Percentiles rank a stretch among this genome's conserved stretches.
Evolutionary conservation across 37 sponge, comb jelly and placozoan genomes (phyloP).

Genomic region (Oopsacas minuta): DNA sequence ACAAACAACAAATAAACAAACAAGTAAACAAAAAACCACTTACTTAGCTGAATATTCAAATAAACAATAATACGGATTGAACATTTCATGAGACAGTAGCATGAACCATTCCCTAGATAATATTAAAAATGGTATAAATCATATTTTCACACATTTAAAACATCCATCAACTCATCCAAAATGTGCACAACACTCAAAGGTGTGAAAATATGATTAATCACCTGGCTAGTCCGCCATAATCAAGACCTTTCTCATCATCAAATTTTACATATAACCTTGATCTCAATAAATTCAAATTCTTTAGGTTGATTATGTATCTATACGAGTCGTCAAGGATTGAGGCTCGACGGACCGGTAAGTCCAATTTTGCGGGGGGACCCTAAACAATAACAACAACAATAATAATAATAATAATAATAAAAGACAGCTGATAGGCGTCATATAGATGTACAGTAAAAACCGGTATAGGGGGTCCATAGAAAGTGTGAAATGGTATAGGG

Average conservation of each 20-base stretch:
- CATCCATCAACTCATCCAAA: too few species aligned
- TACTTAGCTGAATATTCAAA: conserved; percentile 94
- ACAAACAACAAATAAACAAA: too few species aligned
- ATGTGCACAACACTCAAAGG: too few species aligned
- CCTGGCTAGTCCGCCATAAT: conserved; percentile 96
- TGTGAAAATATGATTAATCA: not conserved
- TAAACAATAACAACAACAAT: not conserved
- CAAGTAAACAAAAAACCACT: not conserved
- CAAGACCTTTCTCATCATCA: conserved; percentile 80
- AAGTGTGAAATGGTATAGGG: too few species aligned
- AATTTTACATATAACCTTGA: conserved; percentile 77
- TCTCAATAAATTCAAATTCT: conserved; percentile 41
- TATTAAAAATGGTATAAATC: not conserved
- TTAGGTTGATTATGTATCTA: conserved; percentile 46
- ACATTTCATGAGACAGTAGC: conserved; percentile 87
- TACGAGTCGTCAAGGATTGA: conserved; percentile 70
- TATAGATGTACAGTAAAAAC: too few species aligned
- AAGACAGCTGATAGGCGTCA: too few species aligned
- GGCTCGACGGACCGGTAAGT: conserved; percentile 58
- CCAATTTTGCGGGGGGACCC: conserved; percentile 31
- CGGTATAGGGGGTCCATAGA: too few species aligned
- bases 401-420: too few species aligned
- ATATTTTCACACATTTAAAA: not conserved
- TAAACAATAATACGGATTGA: conserved; percentile 96
- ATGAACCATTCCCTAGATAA: conserved; percentile 87